Conservation (phyloP, 2,888 invertebrate genomes). For the Cheilosia vulpina region DNA sequence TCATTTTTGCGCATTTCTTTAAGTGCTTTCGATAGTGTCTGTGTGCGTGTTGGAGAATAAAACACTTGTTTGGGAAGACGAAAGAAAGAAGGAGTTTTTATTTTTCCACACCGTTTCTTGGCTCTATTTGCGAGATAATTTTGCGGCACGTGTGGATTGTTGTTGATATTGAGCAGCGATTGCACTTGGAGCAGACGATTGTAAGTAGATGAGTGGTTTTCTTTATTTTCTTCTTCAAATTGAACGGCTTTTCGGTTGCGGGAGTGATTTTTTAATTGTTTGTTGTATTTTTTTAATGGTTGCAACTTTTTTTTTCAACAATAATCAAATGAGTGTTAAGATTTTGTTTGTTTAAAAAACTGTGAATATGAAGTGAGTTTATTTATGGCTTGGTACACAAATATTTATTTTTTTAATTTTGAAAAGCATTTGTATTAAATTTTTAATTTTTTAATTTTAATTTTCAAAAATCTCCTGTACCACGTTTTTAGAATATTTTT, state of each 20-base stretch:
- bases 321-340: no score
- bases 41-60: slow-evolving; percentile 38
- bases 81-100: slow-evolving; percentile 20
- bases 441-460: no score
- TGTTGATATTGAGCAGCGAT: not conserved
- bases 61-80: slow-evolving; percentile 34
- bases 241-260: not conserved
- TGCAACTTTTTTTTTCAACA: no score
- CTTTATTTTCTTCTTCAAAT: not conserved
- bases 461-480: no score
- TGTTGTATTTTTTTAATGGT: not conserved
- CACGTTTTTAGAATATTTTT: no score
- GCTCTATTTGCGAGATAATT: slow-evolving; percentile 4
- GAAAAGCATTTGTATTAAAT: no score
- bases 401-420: no score
- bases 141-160: slow-evolving; percentile 36
- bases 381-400: no score
- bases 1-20: slow-evolving; percentile 68
- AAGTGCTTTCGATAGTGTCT: slow-evolving; percentile 42
- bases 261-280: no score
- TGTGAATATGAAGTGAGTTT: no score
- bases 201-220: slow-evolving; percentile 19
- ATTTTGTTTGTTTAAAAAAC: no score
- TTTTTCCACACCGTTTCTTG: slow-evolving; percentile 3
- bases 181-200: slow-evolving; percentile 25